Evolutionary conservation across 2,797 vertebrate species (phyloP), one percentile per base, ranked within the genome.

Genomic region (Eulemur rubriventer): DNA sequence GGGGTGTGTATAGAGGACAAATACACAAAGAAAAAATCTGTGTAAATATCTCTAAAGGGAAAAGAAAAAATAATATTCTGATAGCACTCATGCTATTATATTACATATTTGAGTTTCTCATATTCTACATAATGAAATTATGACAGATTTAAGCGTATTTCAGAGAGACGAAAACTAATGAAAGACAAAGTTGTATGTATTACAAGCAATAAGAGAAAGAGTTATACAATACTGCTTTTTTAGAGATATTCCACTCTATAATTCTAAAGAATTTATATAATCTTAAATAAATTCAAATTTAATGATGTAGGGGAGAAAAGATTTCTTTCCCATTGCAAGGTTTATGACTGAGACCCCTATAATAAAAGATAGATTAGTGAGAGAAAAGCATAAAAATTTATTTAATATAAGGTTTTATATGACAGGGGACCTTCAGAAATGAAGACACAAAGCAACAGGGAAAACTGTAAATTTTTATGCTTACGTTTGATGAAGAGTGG

Each of bases 81-180:
- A 79, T 18, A 94, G 20, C 26, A 59, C 22, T 61, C 73, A 72
- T 9, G 41, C 35, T 75, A 57, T 61, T 78, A 24, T 38, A 81
- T 5, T 86, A 70, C 14, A 57, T 30, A 91, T 41, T 12, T 89
- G 57, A 89, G 2, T 94, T 82, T 79, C 63, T 94, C 48, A 52
- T 61, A 67, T 72, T 61, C 41, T 69, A 89, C 12, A 35, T 79
- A 87, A 95, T 48, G 46, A 82, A 78, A 91, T 73, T 26, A 85
- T 72, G 78, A 79, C 11, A 79, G 48, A 79, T 75, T 57, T 67
- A 41, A 91, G 17, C 50, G 12, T 59, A 91, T 43, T 85, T 78
- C 65, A 90, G 76, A 87, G 43, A 93, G 11, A 82, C 75, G 70
- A 89, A 96, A 70, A 82, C 5, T 55, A 87, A 30, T 46, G 30